Base-by-base conservation (phyloP, 2,888 invertebrate species). In the Phaonia tiefii region DNA sequence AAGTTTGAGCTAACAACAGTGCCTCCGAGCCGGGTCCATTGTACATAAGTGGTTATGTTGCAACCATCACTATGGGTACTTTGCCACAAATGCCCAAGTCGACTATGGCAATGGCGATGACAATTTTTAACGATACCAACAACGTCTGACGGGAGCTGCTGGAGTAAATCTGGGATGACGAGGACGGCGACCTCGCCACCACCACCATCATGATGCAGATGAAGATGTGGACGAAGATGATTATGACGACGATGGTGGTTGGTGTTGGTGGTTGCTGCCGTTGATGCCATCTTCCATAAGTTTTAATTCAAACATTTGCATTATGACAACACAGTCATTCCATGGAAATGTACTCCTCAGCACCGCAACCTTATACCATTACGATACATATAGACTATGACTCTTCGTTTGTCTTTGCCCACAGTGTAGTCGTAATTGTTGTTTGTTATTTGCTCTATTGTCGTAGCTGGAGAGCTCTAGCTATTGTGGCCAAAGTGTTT, bases 221-320 rank as follows among this genome's bases (percentile, higher is more conserved):
- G 37, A 37, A 13, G 58, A 58, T 58, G 58, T 22, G 22, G 51
- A 58, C 20, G 20, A 39, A 10, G 42, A 11, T 13, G 63, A 13
- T 11, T 39, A 63, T 22, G 63, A 39, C 20, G 20, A 11, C 20
- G 26, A 8, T 37, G 63, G 20, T 63, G 63, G 42, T 42, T 20
- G 11, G 13, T 39, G 39, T n/a, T 63, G 42, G 20, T 37, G 15
- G 22, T 42, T 5, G 44, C 11, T 5, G 56, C 26, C 13, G 56
- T n/a, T 11, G 63, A 22, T 63, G 63, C 13, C 63, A 63, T 63
- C 20, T 63, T 63, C 63, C 63, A 63, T 63, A 63, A 63, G 42
- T 63, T 42, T 39, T 63, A 63, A 63, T 63, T 63, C 63, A 39
- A 63, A 63, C 63, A 63, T 63, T 63, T 63, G 63, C 63, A 63